These are phyloP conservation scores for Hystrix brachyura DNA, from an alignment of 2,113 vertebrate genomes.

Conservation along the genomic window DNA sequence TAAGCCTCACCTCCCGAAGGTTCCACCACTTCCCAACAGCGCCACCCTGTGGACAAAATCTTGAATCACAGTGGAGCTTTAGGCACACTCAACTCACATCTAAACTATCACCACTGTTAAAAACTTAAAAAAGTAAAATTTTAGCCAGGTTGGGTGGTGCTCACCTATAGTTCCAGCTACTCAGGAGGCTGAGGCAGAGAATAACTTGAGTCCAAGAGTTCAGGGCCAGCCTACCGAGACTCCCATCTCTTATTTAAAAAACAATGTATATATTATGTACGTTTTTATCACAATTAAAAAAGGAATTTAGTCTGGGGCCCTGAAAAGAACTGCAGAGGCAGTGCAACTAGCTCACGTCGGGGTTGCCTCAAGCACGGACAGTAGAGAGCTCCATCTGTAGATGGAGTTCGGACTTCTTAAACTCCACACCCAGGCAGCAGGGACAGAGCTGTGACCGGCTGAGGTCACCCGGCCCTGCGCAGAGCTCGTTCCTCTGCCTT, in stretches of 20 bases:
- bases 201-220: background rate
- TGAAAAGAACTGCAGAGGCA: background rate
- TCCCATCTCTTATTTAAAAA: background rate
- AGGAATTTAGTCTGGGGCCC: background rate
- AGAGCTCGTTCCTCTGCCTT: conserved; percentile 30
- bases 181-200: background rate
- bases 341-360: fast-evolving
- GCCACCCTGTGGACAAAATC: background rate
- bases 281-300: background rate
- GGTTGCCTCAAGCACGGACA: fast-evolving
- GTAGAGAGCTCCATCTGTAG: fast-evolving
- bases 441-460: too few species aligned
- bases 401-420: background rate
- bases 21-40: too few species aligned
- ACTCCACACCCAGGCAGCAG: background rate
- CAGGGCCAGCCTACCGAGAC: background rate
- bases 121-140: background rate
- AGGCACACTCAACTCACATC: background rate
- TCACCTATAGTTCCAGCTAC: background rate
- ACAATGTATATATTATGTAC: background rate
- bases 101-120: background rate
- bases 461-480: background rate
- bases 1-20: background rate
- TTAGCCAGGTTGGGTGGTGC: too few species aligned
- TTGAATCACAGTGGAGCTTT: background rate